These are phyloP conservation scores for Amphiura filiformis DNA, from an alignment of 35 echinoderm and acorn worm genomes.

Conservation along the genomic window DNA sequence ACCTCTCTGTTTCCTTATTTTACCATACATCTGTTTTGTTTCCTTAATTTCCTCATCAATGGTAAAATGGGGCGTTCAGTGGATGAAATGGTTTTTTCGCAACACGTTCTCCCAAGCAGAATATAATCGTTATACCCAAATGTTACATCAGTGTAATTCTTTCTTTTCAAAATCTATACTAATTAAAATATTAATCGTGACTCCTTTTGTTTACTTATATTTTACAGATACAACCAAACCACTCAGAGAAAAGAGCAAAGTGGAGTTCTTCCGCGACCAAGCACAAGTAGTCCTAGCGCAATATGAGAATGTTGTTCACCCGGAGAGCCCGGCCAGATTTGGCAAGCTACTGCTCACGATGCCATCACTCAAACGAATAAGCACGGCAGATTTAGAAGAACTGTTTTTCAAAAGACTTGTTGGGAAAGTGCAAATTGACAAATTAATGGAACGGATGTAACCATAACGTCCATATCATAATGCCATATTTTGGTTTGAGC, in stretches of 20 bases:
- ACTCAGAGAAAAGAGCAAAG: slow-evolving; percentile 74
- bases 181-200: not conserved
- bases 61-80: no score
- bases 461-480: not conserved
- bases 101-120: no score
- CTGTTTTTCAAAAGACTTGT: no score
- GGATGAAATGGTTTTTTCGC: no score
- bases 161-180: no score
- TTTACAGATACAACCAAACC: slow-evolving; percentile 73
- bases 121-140: no score
- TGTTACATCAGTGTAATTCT: no score
- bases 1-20: no score
- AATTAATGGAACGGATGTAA: slow-evolving; percentile 62
- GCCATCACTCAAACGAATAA: slow-evolving; percentile 75
- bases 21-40: no score
- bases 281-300: slow-evolving; percentile 91
- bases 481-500: no score
- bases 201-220: not conserved
- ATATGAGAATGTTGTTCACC: slow-evolving; percentile 89
- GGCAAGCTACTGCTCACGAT: slow-evolving; percentile 90
- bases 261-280: slow-evolving; percentile 94
- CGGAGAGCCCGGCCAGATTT: slow-evolving; percentile 91
- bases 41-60: no score
- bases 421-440: slow-evolving; percentile 68
- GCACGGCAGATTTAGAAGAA: slow-evolving; percentile 67